These are phyloP conservation scores for Heliconius nattereri DNA, from an alignment of 1,140 invertebrate species.

Conservation along the genomic window DNA sequence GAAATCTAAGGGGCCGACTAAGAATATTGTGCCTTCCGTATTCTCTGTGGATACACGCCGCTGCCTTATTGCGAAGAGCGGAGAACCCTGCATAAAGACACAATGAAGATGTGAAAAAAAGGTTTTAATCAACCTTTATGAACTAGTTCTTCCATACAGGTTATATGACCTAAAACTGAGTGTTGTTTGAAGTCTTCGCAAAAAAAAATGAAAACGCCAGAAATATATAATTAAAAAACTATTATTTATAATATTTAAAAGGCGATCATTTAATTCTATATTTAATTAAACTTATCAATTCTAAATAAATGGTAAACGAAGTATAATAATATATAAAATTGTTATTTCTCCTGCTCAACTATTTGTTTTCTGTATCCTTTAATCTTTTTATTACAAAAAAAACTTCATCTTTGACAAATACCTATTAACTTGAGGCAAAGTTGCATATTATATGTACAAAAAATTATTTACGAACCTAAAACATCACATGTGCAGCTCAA, in stretches of 20 bases:
- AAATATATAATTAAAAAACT: background rate
- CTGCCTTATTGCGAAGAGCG: constrained; percentile 89
- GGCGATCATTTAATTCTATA: too few species aligned
- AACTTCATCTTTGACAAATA: too few species aligned
- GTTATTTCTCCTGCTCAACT: too few species aligned
- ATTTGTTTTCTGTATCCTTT: too few species aligned
- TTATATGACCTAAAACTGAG: constrained; percentile 26
- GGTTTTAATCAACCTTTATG: constrained; percentile 37
- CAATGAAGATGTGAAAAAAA: constrained; percentile 26
- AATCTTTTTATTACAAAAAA: too few species aligned
- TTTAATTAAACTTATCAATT: background rate
- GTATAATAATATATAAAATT: too few species aligned
- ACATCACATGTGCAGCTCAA: too few species aligned
- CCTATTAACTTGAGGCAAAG: too few species aligned
- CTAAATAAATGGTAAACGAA: background rate
- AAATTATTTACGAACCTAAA: too few species aligned
- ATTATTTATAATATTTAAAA: background rate
- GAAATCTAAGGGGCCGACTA: constrained; percentile 90
- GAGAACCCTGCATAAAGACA: constrained; percentile 81
- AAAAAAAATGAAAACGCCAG: background rate
- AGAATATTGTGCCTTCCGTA: constrained; percentile 88
- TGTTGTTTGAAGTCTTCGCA: background rate
- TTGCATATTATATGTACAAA: too few species aligned
- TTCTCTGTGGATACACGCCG: constrained; percentile 86
- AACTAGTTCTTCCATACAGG: constrained; percentile 35